A percentile compares a stretch with the other conserved stretches of the same genome.
Evolutionary conservation across 2,797 vertebrate species (phyloP).

Genomic region (Macrochelys suwanniensis): DNA sequence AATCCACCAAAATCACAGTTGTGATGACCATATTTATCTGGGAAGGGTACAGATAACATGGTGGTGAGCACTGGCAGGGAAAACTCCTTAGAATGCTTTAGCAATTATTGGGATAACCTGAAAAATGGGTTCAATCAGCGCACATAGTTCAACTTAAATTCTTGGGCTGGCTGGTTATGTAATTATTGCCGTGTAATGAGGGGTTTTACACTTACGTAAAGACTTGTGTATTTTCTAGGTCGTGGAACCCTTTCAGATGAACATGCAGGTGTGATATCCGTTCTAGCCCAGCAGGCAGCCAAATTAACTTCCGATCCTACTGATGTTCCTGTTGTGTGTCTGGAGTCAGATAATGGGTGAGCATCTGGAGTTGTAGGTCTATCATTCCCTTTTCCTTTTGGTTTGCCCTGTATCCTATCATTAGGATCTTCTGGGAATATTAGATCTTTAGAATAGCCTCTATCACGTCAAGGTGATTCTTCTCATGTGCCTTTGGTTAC

Average conservation of each 20-base stretch:
- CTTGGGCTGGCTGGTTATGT: background rate
- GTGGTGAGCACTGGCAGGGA: background rate
- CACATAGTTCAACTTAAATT: background rate
- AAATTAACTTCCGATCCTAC: constrained; percentile 92
- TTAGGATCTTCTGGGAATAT: accelerated
- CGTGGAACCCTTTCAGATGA: constrained; percentile 95
- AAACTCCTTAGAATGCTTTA: background rate
- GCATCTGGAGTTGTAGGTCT: background rate
- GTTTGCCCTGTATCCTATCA: background rate
- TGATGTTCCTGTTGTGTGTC: constrained; percentile 92
- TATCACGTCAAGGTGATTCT: accelerated
- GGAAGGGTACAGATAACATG: background rate
- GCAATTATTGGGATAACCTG: background rate
- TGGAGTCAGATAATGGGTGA: constrained; percentile 95
- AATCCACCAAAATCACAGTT: background rate
- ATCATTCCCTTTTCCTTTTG: background rate
- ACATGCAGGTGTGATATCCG: constrained; percentile 93
- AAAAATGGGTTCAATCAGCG: background rate
- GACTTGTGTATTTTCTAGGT: constrained; percentile 73
- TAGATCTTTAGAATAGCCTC: background rate
- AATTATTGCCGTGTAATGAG: accelerated
- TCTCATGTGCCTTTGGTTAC: background rate
- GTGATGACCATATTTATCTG: background rate
- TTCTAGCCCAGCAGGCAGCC: constrained; percentile 93
- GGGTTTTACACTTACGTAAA: accelerated